Conservation (phyloP, 2,888 invertebrate species). For the Lysandra coridon region DNA sequence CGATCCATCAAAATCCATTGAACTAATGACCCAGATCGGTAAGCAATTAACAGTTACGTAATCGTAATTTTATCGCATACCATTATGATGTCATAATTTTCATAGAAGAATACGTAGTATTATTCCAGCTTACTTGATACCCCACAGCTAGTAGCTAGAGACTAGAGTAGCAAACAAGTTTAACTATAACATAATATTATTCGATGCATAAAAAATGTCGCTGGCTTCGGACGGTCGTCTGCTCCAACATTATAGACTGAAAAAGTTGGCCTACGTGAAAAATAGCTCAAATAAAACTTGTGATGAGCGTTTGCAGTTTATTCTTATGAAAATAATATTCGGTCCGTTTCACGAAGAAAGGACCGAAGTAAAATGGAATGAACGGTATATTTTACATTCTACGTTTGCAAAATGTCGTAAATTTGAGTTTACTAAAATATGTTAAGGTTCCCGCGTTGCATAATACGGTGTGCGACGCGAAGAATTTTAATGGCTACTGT, state of each 20-base stretch:
- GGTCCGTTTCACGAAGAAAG: slow-evolving; percentile 14
- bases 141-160: too few species aligned
- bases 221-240: background rate
- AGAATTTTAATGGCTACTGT: background rate
- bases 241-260: background rate
- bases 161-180: too few species aligned
- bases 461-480: slow-evolving; percentile 3
- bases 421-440: slow-evolving; percentile 14
- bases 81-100: too few species aligned
- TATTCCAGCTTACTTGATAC: too few species aligned
- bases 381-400: slow-evolving; percentile 16
- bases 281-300: slow-evolving; percentile 14
- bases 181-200: too few species aligned
- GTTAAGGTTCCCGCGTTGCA: slow-evolving; percentile 6
- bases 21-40: too few species aligned
- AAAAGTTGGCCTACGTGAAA: background rate
- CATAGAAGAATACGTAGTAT: too few species aligned
- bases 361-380: slow-evolving; percentile 13
- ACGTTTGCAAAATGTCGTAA: slow-evolving; percentile 15
- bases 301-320: slow-evolving; percentile 19
- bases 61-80: too few species aligned
- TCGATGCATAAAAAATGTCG: background rate
- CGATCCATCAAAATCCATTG: too few species aligned
- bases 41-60: too few species aligned
- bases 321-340: slow-evolving; percentile 15